Conservation (phyloP, 2,113 vertebrate genomes). For the Chionodraco myersi region DNA sequence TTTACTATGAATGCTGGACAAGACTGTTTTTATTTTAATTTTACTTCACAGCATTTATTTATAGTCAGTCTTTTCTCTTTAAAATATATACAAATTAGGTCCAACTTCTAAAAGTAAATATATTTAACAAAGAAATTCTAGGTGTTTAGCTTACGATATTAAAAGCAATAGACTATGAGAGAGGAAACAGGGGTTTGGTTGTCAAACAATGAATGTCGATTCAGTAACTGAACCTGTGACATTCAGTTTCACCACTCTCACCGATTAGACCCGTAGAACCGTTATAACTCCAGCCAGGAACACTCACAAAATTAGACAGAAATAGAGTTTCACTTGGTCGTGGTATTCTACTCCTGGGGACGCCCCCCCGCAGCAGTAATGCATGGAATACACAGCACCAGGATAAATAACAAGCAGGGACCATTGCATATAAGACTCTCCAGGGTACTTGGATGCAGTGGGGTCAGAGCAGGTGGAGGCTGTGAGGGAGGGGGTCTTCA, state of each 20-base stretch:
- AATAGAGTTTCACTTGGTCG: constrained; percentile 17
- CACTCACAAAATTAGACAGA: constrained; percentile 13
- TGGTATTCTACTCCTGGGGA: constrained; percentile 41
- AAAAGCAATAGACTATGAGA: neutral
- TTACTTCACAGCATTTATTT: neutral
- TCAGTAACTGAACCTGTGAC: constrained; percentile 19
- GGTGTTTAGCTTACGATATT: constrained; percentile 5
- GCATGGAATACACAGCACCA: constrained; percentile 61
- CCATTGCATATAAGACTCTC: constrained; percentile 27
- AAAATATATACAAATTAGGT: constrained; percentile 18
- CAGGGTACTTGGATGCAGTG: constrained; percentile 1
- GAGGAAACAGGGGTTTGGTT: neutral
- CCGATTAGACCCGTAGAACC: constrained; percentile 6
- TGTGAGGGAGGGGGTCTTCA: constrained; percentile 25
- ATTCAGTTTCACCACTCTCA: constrained; percentile 12
- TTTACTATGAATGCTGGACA: constrained; percentile 23
- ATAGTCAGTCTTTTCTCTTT: neutral
- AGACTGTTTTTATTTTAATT: constrained; percentile 9
- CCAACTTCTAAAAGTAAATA: constrained; percentile 11
- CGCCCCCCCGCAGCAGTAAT: constrained; percentile 51
- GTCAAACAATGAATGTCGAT: neutral
- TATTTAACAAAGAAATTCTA: neutral
- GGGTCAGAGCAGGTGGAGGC: constrained; percentile 22
- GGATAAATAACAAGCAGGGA: constrained; percentile 46
- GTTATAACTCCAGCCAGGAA: constrained; percentile 20